Base-by-base conservation (phyloP, 2,888 invertebrate species). In the Cheilosia scutellata region DNA sequence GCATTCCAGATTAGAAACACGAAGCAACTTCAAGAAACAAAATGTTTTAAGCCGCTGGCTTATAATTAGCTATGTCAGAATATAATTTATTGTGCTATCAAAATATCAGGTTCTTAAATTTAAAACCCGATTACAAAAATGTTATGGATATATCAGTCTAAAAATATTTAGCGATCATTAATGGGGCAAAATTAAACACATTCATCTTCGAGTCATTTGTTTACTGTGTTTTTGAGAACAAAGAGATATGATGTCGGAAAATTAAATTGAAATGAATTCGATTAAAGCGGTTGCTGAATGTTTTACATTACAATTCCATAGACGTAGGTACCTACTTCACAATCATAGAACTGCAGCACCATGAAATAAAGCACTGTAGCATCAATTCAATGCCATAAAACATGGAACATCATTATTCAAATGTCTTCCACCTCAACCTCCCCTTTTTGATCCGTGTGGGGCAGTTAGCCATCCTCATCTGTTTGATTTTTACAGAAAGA, bases 401-500 rank as follows among this genome's bases (percentile, higher is more conserved):
- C 57, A 76, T 71, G 72, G 40, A 82, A 68, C 76, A 77, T 86
- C 86, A 82, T 86, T 86, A 86, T 82, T 86, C 86, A 86, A 86
- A 86, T 82, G 76, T 74, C 76, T 80, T 82, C 66, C 80, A 82
- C 80, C 80, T 76, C 40, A 42, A 65, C 71, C 51, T 65, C 58
- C 53, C 51, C 37, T 27, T 77, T 80, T 74, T 80, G 53, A 70
- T 77, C 71, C 72, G 72, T 77, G 75, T 63, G 51, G 74, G 57
- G 63, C 63, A 66, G 82, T 66, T 40, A 51, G 42, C 44, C 42
- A 31, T 42, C 31, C 51, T 51, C 51, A 51, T 68, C 9, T 27
- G 37, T 9, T 33, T 33, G 58, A 49, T 40, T 16, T 47, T 27
- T 27, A 5, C 51, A 13, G 13, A 51, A 31, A 57, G 47, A 75